Evolutionary conservation across 2,113 vertebrate genomes (phyloP), one percentile per base, ranked within the genome.

Genomic region (Pangasianodon hypophthalmus): DNA sequence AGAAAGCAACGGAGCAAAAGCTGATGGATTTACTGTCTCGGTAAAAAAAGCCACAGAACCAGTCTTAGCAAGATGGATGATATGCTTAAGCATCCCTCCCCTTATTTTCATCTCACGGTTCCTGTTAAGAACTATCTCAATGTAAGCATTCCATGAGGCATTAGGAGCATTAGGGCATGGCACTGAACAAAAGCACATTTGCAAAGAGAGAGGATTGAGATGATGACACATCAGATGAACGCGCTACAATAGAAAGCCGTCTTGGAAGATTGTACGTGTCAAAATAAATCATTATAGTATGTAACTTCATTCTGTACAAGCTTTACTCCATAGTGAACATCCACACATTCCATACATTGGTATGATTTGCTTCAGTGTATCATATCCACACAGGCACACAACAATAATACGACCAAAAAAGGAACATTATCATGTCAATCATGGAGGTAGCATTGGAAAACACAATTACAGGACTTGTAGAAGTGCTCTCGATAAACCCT

Each of bases 1-100:
- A 69, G 58, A 26, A 48, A 88, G 84, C 75, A 71, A 50, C 26
- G 21, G 69, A 80, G 46, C 16, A 67, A 84, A 90, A 75, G 86
- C 67, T 88, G 91, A 92, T 56, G 85, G 90, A 90, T 90, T 92
- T 89, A 89, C 73, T 64, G 83, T 88, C 86, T 58, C 26, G 92
- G 89, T 29, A 41, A 54, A 93, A 94, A 94, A 88, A 92, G 84
- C 88, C 87, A 81, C 85, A 91, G 75, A 64, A 87, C 75, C 85
- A 73, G 88, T 89, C 89, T 88, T n/a, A 88, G 83, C 90, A 92
- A 88, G 90, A 88, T 56, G 79, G 84, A 84, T 75, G 89, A 90
- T 26, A 41, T 18, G 48, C 86, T 90, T 90, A 89, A 89, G 82
- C 67, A 83, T 81, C 89, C 69, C 37, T 89, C 16, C 82, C 14